These are phyloP conservation scores for Thalassaphorura encarpata DNA, from an alignment of 1,140 invertebrate species.

Conservation along the genomic window DNA sequence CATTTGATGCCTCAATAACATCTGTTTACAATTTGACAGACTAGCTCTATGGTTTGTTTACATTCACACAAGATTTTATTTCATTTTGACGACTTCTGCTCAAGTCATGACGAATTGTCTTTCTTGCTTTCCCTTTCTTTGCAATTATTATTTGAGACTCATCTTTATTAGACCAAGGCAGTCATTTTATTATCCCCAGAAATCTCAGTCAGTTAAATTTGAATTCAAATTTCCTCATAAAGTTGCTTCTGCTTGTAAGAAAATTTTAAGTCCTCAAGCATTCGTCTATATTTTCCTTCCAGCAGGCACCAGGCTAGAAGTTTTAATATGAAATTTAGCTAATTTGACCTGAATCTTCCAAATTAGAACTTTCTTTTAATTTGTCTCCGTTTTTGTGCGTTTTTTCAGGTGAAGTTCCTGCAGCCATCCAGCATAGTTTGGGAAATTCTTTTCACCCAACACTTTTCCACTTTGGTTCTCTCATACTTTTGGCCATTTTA, in stretches of 20 bases:
- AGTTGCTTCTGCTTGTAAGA: too few relatives aligned
- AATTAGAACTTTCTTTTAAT: background rate
- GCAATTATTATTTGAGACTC: too few relatives aligned
- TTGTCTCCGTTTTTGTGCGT: background rate
- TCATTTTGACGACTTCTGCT: background rate
- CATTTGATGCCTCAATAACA: too few relatives aligned
- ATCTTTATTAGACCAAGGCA: too few relatives aligned
- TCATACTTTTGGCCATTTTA: background rate
- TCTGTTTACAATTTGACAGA: background rate
- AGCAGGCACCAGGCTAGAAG: background rate
- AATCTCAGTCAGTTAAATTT: background rate
- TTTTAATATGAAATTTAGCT: background rate
- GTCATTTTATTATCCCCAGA: too few relatives aligned
- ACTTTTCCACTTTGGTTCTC: background rate
- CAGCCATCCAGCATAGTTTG: conserved; percentile 25
- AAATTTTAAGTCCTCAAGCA: too few relatives aligned
- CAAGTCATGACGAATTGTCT: too few relatives aligned
- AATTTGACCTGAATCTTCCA: background rate
- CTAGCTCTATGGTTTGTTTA: background rate
- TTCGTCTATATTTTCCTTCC: too few relatives aligned
- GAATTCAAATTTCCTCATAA: background rate
- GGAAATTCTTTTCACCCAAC: background rate
- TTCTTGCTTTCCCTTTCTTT: too few relatives aligned
- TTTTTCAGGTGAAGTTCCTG: conserved; percentile 26
- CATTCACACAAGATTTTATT: background rate